Evolutionary conservation across 1,140 invertebrate genomes (phyloP).

Genomic region (Drosophila grimshawi): DNA sequence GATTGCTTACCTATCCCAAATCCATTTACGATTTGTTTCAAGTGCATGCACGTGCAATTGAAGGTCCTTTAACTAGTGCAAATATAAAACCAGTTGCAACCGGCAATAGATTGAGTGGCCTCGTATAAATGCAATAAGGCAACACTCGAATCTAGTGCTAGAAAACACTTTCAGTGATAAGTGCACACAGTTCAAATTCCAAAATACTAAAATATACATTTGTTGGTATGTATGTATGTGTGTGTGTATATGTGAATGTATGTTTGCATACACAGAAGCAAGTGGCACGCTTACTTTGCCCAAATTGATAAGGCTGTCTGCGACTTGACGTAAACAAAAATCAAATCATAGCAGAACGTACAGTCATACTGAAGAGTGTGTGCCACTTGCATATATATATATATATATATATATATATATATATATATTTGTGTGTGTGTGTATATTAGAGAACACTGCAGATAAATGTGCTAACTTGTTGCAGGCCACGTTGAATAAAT

Average conservation of each 20-base stretch:
- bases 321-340: slow-evolving; percentile 24
- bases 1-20: slow-evolving; percentile 45
- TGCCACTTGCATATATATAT: neutral
- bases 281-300: slow-evolving; percentile 53
- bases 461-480: slow-evolving; percentile 22
- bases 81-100: slow-evolving; percentile 8
- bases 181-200: slow-evolving; percentile 46
- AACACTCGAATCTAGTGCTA: slow-evolving; percentile 8
- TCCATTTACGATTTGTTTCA: neutral
- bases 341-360: slow-evolving; percentile 20
- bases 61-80: too few species aligned
- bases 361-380: neutral
- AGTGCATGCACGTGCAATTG: too few species aligned
- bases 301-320: slow-evolving; percentile 52
- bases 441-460: slow-evolving; percentile 8
- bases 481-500: slow-evolving; percentile 44
- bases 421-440: neutral
- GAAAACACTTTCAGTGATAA: slow-evolving; percentile 47
- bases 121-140: neutral
- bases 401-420: neutral
- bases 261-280: neutral
- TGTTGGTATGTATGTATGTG: neutral
- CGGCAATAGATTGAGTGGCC: neutral
- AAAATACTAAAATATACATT: slow-evolving; percentile 12
- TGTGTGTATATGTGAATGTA: neutral